phyloP scores from a whole-genome alignment of 2,113 vertebrate species.

The Benitochromis conjunctus region DNA sequence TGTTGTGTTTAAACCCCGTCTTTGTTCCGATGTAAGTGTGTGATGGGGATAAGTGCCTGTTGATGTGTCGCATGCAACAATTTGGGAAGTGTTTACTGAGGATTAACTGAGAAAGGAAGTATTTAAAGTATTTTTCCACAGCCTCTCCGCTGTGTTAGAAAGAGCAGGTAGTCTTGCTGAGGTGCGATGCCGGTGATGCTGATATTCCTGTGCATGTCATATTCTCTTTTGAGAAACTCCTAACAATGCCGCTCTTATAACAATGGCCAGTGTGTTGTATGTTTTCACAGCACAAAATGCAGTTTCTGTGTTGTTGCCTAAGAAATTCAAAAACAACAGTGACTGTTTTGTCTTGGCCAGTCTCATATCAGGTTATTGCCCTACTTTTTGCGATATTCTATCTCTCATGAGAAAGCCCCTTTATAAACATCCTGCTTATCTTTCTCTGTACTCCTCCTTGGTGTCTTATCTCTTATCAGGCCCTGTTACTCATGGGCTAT shows the following conservation, averaged over 20 bases:
- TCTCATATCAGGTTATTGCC: conserved; percentile 42
- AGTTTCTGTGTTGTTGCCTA: conserved; percentile 11
- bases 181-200: conserved; percentile 3
- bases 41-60: neutral
- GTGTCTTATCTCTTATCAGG: conserved; percentile 52
- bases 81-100: neutral
- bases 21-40: neutral
- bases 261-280: neutral
- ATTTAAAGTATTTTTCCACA: neutral
- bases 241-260: neutral
- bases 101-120: neutral
- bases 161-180: neutral
- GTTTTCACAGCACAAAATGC: neutral
- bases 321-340: conserved; percentile 3
- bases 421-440: conserved; percentile 64
- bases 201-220: neutral
- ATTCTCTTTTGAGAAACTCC: conserved; percentile 13
- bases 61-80: neutral
- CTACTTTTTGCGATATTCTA: conserved; percentile 43
- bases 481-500: conserved; percentile 21
- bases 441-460: conserved; percentile 23
- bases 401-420: conserved; percentile 42
- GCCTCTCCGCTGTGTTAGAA: neutral
- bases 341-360: conserved; percentile 34
- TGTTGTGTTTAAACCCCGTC: neutral